A percentile compares a stretch with the other conserved stretches of the same genome.
These are phyloP conservation scores for Drosophila malerkotliana DNA, from an alignment of 1,140 invertebrate species.

Conservation along the genomic window DNA sequence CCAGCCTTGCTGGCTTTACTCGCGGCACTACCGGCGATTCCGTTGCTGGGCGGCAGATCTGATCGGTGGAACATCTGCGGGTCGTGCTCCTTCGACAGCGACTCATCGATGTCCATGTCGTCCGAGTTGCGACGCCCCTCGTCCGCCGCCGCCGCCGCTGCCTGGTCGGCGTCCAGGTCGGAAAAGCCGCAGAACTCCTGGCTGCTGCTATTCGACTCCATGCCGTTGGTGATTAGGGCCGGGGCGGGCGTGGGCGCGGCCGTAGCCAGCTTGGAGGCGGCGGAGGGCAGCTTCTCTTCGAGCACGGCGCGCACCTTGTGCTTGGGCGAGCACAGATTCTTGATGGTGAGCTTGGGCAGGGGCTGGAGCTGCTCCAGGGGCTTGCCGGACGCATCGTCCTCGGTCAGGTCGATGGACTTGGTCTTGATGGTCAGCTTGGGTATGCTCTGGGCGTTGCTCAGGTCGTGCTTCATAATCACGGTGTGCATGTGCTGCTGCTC, in stretches of 20 bases:
- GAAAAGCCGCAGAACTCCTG: slow-evolving; percentile 70
- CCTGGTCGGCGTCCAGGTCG: slow-evolving; percentile 35
- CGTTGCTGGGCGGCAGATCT: slow-evolving; percentile 54
- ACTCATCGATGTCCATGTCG: slow-evolving; percentile 82
- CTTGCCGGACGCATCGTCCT: slow-evolving; percentile 18
- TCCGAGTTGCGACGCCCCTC: slow-evolving; percentile 72
- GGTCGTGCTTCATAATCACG: slow-evolving; percentile 77
- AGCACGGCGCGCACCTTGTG: slow-evolving; percentile 72
- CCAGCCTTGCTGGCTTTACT: slow-evolving; percentile 7
- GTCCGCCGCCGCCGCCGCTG: slow-evolving; percentile 11
- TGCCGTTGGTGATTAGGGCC: slow-evolving; percentile 49
- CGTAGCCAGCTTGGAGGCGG: slow-evolving; percentile 41
- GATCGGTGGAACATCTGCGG: slow-evolving; percentile 72
- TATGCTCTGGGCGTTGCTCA: slow-evolving; percentile 68
- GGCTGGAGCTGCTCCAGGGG: slow-evolving; percentile 46
- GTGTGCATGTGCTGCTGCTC: slow-evolving; percentile 57
- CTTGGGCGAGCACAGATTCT: slow-evolving; percentile 77
- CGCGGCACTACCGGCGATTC: slow-evolving; percentile 19
- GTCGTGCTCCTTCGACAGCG: slow-evolving; percentile 70
- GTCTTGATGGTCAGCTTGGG: slow-evolving; percentile 79
- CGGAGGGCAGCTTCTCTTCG: slow-evolving; percentile 60
- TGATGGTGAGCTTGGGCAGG: slow-evolving; percentile 77
- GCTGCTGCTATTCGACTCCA: slow-evolving; percentile 60
- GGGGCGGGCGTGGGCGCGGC: slow-evolving; percentile 8
- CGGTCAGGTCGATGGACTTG: slow-evolving; percentile 43